These are phyloP conservation scores for Tinamus major DNA, from an alignment of 2,797 vertebrate genomes.

Conservation along the genomic window DNA sequence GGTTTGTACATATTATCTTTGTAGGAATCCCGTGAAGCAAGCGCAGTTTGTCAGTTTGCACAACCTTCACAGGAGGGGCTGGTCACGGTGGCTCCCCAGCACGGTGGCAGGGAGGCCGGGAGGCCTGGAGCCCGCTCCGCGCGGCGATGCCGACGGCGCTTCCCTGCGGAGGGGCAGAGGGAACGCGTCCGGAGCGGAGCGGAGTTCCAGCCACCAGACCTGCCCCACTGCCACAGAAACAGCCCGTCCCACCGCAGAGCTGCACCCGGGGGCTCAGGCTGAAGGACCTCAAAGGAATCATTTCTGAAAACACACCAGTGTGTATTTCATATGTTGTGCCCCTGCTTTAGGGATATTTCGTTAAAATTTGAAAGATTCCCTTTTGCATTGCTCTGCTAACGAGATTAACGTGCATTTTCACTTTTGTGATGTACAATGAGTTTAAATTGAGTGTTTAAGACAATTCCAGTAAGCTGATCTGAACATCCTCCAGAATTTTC, in stretches of 20 bases:
- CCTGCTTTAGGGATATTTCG: background rate
- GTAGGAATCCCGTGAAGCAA: fast-evolving
- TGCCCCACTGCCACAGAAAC: fast-evolving
- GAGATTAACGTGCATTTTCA: background rate
- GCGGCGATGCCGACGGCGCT: fast-evolving
- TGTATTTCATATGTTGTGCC: fast-evolving
- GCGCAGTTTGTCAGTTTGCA: fast-evolving
- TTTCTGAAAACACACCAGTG: fast-evolving
- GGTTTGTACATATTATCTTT: fast-evolving
- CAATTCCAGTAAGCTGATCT: background rate
- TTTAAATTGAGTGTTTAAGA: background rate
- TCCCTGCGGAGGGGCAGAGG: background rate
- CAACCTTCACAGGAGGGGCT: background rate
- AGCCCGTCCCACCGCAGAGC: fast-evolving
- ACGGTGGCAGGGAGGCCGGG: background rate
- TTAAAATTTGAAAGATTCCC: background rate
- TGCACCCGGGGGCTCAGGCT: fast-evolving
- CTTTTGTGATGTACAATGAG: fast-evolving
- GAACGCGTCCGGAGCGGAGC: fast-evolving
- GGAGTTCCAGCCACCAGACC: background rate
- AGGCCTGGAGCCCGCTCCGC: fast-evolving
- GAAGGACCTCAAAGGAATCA: background rate
- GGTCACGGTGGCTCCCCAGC: fast-evolving
- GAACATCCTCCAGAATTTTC: background rate
- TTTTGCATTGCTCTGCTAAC: background rate